A percentile compares a stretch with the other conserved stretches of the same genome.
phyloP scores from a whole-genome alignment of 2,113 vertebrate genomes.

The Romanogobio albipinnatus region DNA sequence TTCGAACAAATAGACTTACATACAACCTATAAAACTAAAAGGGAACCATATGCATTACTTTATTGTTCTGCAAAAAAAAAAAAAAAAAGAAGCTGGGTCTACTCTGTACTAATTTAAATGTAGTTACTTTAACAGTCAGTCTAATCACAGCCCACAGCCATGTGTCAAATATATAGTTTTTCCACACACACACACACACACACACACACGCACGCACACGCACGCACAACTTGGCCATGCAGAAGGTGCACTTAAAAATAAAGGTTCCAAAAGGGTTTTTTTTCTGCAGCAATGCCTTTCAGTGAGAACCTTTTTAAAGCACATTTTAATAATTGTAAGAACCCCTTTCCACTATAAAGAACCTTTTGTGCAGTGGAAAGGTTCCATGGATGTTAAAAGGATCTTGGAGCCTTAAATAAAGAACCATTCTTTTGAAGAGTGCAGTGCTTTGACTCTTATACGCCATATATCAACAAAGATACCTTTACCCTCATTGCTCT shows the following conservation, averaged over 20 bases:
- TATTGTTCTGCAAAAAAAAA: not conserved
- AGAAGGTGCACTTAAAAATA: too few relatives aligned
- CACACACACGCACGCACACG: not conserved
- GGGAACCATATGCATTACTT: conserved; percentile 8
- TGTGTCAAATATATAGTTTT: not conserved
- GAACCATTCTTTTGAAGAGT: too few relatives aligned
- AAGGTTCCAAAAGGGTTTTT: too few relatives aligned
- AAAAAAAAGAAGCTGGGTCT: not conserved
- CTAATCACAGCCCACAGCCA: not conserved
- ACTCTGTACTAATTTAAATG: not conserved
- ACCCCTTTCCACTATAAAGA: too few relatives aligned
- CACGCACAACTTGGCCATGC: not conserved
- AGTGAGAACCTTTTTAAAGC: too few relatives aligned
- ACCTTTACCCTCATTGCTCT: not conserved
- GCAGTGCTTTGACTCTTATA: not conserved
- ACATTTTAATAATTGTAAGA: too few relatives aligned
- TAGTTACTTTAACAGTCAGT: not conserved
- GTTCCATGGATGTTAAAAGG: not conserved
- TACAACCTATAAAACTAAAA: conserved; percentile 23
- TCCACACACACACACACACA: not conserved
- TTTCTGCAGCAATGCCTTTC: too few relatives aligned
- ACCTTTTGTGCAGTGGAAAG: too few relatives aligned
- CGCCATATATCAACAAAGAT: conserved; percentile 1
- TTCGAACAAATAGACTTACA: not conserved
- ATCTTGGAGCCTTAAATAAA: too few relatives aligned